These are phyloP conservation scores for Akabosia matsudoensis DNA, from an alignment of 1,140 invertebrate genomes.

Conservation along the genomic window DNA sequence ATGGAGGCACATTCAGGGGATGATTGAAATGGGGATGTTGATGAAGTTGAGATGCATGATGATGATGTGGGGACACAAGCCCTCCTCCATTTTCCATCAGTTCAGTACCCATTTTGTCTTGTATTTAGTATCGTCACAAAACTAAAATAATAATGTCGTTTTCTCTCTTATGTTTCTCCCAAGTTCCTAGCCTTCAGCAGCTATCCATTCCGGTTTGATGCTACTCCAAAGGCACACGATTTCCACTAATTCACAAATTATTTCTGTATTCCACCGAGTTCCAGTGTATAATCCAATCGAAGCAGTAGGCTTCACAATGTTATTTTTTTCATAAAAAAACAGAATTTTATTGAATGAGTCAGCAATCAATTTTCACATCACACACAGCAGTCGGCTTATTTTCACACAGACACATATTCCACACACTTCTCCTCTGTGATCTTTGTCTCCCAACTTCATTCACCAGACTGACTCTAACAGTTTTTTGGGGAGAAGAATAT, in stretches of 20 bases:
- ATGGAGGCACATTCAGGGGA: neutral
- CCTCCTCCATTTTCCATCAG: slow-evolving; percentile 26
- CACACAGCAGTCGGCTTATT: neutral
- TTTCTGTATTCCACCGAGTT: no score
- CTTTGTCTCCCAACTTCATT: neutral
- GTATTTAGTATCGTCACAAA: neutral
- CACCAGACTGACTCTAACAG: neutral
- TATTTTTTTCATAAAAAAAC: neutral
- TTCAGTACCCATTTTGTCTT: slow-evolving; percentile 18
- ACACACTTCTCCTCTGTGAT: no score
- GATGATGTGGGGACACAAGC: slow-evolving; percentile 12
- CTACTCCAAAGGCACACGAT: no score
- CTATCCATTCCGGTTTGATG: no score
- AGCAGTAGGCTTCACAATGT: no score
- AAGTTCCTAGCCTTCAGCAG: no score
- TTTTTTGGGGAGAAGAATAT: neutral
- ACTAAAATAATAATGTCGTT: neutral
- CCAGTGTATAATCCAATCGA: no score
- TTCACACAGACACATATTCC: neutral
- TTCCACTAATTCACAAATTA: no score
- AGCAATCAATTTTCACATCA: neutral
- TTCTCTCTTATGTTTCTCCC: no score
- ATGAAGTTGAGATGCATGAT: slow-evolving; percentile 14
- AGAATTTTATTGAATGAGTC: slow-evolving; percentile 2
- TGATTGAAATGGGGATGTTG: slow-evolving; percentile 7